Conservation (phyloP, 2,113 vertebrate genomes). For the Colistium nudipinnis region DNA sequence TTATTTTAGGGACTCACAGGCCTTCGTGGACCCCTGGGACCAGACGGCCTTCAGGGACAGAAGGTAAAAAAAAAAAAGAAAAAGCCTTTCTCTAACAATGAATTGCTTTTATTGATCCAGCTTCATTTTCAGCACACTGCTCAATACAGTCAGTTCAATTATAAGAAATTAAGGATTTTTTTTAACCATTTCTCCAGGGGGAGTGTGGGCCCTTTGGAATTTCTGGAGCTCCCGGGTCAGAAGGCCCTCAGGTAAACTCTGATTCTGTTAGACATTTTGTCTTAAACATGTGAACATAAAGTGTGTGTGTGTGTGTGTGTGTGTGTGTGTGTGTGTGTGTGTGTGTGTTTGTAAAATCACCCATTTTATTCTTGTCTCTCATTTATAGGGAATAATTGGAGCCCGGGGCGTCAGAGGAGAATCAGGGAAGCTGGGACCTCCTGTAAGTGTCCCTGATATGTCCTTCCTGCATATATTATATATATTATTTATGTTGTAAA, state of each 20-base stretch:
- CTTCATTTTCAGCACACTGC: too few species aligned
- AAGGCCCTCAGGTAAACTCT: conserved; percentile 71
- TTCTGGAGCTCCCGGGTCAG: conserved; percentile 60
- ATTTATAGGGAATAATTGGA: conserved; percentile 80
- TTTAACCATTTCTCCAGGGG: conserved; percentile 60
- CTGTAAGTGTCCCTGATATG: conserved; percentile 76
- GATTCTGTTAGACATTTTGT: background rate
- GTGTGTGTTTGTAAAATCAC: background rate
- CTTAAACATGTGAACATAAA: too few species aligned
- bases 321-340: background rate
- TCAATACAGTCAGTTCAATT: conserved; percentile 1
- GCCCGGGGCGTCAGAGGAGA: conserved; percentile 82
- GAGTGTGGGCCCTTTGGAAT: conserved; percentile 53
- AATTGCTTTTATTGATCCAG: too few species aligned
- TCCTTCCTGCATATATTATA: too few species aligned
- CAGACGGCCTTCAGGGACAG: conserved; percentile 77
- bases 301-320: background rate
- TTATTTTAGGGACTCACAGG: conserved; percentile 75
- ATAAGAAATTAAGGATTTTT: background rate
- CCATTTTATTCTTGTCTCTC: background rate
- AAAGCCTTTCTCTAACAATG: too few species aligned
- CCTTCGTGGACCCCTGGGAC: conserved; percentile 75
- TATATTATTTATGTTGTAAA: too few species aligned
- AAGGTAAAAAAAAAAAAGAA: conserved; percentile 85
- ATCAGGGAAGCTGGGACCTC: conserved; percentile 72